Evolutionary conservation across 2,888 invertebrate species (phyloP).

Genomic region (Pomacea canaliculata): DNA sequence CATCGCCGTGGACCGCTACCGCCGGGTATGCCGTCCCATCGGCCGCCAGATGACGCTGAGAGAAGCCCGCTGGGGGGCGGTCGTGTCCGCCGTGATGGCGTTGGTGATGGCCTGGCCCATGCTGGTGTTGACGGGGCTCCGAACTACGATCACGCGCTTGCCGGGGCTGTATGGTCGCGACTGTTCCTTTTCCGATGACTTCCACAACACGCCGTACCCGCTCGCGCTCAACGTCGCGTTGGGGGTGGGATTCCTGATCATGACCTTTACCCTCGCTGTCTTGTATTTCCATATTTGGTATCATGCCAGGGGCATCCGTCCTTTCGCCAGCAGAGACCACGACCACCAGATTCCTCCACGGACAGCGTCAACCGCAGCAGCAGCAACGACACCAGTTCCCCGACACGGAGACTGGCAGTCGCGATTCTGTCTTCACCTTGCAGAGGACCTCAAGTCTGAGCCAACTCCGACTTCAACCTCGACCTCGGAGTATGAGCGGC

Average conservation of each 20-base stretch:
- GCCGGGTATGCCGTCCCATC: constrained; percentile 27
- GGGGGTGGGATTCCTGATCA: constrained; percentile 19
- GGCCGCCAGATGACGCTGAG: constrained; percentile 26
- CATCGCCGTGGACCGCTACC: constrained; percentile 35
- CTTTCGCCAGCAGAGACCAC: too few relatives aligned
- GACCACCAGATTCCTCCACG: background rate
- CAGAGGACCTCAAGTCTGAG: background rate
- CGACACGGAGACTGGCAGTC: background rate
- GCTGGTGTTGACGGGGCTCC: constrained; percentile 24
- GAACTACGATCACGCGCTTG: constrained; percentile 12
- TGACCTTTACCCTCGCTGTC: constrained; percentile 1
- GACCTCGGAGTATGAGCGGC: background rate
- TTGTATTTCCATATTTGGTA: constrained; percentile 29
- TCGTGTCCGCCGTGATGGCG: constrained; percentile 5
- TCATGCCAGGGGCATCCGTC: background rate
- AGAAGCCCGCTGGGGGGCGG: constrained; percentile 22
- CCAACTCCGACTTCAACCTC: too few relatives aligned
- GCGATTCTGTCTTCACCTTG: background rate
- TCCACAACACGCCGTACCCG: constrained; percentile 17
- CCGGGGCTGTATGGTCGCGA: constrained; percentile 20
- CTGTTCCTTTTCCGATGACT: constrained; percentile 30
- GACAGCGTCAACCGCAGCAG: background rate
- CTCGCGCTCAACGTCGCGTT: constrained; percentile 15
- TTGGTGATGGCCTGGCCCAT: constrained; percentile 25
- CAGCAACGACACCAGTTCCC: background rate